A percentile compares a stretch with the other conserved stretches of the same genome.
These are phyloP conservation scores for Sinocyclocheilus anshuiensis DNA, from an alignment of 2,113 vertebrate species.

Conservation along the genomic window DNA sequence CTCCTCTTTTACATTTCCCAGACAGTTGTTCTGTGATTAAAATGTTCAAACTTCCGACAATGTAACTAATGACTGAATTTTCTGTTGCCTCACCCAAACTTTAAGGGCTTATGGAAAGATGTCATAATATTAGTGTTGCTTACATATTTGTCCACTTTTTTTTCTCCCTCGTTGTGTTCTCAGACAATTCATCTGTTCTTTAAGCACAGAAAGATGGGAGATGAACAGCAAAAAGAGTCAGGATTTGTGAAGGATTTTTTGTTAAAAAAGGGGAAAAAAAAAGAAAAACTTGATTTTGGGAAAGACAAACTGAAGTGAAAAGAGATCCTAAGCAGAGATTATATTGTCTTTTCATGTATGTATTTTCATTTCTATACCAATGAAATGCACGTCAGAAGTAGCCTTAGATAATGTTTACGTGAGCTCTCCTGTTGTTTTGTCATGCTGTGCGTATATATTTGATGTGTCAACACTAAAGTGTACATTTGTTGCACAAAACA, in stretches of 20 bases:
- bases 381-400: slow-evolving; percentile 61
- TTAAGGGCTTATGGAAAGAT: slow-evolving; percentile 57
- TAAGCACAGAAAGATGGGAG: slow-evolving; percentile 6
- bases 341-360: slow-evolving; percentile 12
- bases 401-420: slow-evolving; percentile 59
- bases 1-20: slow-evolving; percentile 36
- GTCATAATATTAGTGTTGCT: slow-evolving; percentile 41
- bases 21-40: not conserved
- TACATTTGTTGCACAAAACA: slow-evolving; percentile 49
- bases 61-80: not conserved
- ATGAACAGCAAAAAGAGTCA: not conserved
- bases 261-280: no score
- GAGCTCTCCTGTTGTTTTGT: slow-evolving; percentile 61
- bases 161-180: not conserved
- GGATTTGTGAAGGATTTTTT: not conserved
- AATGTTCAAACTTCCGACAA: not conserved
- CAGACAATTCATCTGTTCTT: not conserved
- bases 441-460: slow-evolving; percentile 52
- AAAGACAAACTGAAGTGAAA: not conserved
- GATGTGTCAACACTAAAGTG: slow-evolving; percentile 57
- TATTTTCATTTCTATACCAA: slow-evolving; percentile 54
- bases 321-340: not conserved
- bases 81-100: slow-evolving; percentile 27
- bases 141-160: not conserved
- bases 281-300: not conserved